Conservation (phyloP, 2,113 vertebrate genomes). For the Nasalis larvatus region DNA sequence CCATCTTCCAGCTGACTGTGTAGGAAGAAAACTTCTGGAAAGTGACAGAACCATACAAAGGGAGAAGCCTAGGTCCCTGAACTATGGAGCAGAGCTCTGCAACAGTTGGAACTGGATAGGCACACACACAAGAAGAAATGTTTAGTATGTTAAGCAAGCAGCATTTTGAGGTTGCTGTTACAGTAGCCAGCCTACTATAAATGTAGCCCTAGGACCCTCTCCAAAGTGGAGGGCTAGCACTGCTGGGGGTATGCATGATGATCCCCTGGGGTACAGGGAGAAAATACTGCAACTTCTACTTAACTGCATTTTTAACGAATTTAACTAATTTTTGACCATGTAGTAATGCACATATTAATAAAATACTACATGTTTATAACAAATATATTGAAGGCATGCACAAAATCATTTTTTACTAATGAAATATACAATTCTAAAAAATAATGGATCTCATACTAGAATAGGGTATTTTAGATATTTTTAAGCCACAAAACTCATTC, state of each 20-base stretch:
- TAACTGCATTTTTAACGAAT: not conserved
- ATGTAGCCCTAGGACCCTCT: not conserved
- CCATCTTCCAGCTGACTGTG: not conserved
- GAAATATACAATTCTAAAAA: not conserved
- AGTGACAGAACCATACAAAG: not conserved
- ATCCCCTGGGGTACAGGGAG: rapidly evolving
- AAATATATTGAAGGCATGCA: not conserved
- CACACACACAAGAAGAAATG: not conserved
- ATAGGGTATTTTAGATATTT: not conserved
- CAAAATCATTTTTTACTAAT: not conserved
- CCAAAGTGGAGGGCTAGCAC: not conserved
- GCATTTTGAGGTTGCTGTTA: not conserved
- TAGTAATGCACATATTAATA: not conserved
- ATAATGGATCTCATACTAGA: not conserved
- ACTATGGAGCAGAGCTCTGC: not conserved
- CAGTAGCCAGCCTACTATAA: not conserved
- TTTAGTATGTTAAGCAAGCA: not conserved
- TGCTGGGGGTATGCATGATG: not conserved
- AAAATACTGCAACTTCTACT: not conserved
- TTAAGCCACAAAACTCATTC: not conserved
- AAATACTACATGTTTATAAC: not conserved
- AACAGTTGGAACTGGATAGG: not conserved
- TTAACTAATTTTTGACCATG: not conserved
- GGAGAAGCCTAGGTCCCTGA: not conserved
- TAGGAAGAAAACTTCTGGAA: not conserved